Evolutionary conservation across 2,113 vertebrate species (phyloP).

Genomic region (Deroptyus accipitrinus): DNA sequence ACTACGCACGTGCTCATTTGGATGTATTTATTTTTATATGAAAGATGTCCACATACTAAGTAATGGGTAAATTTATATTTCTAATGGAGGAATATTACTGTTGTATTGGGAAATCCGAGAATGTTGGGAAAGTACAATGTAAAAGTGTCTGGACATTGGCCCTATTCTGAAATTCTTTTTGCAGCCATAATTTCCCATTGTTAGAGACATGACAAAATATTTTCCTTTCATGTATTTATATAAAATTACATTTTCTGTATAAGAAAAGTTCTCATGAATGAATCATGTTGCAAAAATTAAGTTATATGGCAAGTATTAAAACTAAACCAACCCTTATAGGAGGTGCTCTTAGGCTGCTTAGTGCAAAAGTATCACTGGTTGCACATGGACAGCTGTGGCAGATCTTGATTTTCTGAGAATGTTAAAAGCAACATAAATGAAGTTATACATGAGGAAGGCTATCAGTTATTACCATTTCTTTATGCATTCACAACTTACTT

Average conservation of each 20-base stretch:
- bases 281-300: background rate
- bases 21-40: background rate
- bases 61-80: background rate
- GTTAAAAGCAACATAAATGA: background rate
- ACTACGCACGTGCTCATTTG: background rate
- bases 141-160: background rate
- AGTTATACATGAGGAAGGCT: background rate
- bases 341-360: background rate
- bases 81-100: background rate
- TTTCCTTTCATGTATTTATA: background rate
- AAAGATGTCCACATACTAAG: background rate
- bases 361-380: background rate
- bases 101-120: background rate
- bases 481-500: background rate
- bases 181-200: background rate
- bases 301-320: background rate
- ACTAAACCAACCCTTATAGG: background rate
- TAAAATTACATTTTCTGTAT: background rate
- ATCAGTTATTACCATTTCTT: background rate
- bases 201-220: background rate
- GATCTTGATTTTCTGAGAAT: background rate
- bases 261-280: background rate
- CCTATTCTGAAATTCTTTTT: background rate
- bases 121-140: background rate
- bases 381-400: background rate